Evolutionary conservation across 2,113 vertebrate species (phyloP).

Genomic region (Catagonus wagneri): DNA sequence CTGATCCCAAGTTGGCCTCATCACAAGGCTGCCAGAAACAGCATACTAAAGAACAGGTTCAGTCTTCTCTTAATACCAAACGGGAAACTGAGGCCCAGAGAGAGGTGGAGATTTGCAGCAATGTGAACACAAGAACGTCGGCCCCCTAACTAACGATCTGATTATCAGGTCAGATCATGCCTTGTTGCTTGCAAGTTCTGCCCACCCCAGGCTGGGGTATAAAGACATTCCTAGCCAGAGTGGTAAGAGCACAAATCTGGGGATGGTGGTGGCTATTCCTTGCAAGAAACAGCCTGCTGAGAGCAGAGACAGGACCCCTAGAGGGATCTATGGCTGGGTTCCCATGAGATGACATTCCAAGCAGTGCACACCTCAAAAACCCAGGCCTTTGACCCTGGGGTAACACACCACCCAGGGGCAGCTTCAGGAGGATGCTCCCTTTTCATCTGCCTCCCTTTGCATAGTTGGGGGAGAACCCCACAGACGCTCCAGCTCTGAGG

Average conservation of each 20-base stretch:
- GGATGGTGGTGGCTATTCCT: not conserved
- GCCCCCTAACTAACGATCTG: not conserved
- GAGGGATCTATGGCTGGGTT: not conserved
- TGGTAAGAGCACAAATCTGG: not conserved
- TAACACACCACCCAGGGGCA: too few species aligned
- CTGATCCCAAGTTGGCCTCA: not conserved
- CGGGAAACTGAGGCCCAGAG: not conserved
- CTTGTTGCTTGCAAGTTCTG: not conserved
- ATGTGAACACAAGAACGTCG: not conserved
- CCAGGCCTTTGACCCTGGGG: not conserved
- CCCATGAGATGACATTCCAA: rapidly evolving
- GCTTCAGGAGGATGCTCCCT: not conserved
- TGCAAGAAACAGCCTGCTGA: not conserved
- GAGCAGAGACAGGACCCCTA: not conserved
- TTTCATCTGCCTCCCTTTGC: not conserved
- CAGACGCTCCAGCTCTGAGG: not conserved
- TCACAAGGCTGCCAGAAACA: not conserved
- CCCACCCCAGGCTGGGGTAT: not conserved
- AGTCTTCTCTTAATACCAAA: not conserved
- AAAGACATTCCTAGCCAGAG: not conserved
- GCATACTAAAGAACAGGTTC: not conserved
- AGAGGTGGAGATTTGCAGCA: not conserved
- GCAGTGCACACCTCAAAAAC: too few species aligned
- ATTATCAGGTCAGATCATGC: not conserved
- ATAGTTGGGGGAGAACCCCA: too few species aligned